Conservation (phyloP, 2,888 invertebrate species). For the Chrysolina haemoptera region DNA sequence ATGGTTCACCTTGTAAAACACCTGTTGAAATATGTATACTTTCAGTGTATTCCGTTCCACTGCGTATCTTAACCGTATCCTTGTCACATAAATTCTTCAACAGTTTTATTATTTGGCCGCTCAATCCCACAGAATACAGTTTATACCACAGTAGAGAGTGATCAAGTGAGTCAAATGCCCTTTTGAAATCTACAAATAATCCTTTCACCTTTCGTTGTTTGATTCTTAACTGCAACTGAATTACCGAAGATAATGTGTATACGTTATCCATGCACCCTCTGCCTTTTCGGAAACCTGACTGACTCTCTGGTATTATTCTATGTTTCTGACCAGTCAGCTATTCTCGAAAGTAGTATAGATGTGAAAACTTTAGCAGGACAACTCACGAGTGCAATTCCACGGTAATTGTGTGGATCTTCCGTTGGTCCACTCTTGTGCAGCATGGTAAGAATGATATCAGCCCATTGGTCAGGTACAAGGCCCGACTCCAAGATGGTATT, state of each 20-base stretch:
- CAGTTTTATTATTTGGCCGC: too few relatives aligned
- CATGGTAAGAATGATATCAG: not conserved
- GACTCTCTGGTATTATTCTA: too few relatives aligned
- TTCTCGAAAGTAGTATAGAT: too few relatives aligned
- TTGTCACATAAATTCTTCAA: too few relatives aligned
- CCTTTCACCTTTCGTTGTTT: not conserved
- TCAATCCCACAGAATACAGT: too few relatives aligned
- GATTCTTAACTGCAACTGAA: too few relatives aligned
- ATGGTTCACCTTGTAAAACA: not conserved
- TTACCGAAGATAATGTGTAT: too few relatives aligned
- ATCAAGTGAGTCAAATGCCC: too few relatives aligned
- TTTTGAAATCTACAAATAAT: not conserved
- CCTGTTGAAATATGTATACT: not conserved
- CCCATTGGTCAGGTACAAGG: not conserved
- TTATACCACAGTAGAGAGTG: not conserved
- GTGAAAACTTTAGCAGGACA: too few relatives aligned
- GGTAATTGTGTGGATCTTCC: not conserved
- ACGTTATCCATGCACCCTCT: too few relatives aligned
- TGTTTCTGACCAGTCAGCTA: too few relatives aligned
- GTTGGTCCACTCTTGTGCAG: not conserved
- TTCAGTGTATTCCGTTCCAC: not conserved
- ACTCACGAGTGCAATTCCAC: not conserved
- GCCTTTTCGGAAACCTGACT: too few relatives aligned
- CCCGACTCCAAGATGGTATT: not conserved
- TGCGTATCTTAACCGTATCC: not conserved